Evolutionary conservation across 2,888 invertebrate genomes (phyloP).

Genomic region (Drosophila gaucha): DNA sequence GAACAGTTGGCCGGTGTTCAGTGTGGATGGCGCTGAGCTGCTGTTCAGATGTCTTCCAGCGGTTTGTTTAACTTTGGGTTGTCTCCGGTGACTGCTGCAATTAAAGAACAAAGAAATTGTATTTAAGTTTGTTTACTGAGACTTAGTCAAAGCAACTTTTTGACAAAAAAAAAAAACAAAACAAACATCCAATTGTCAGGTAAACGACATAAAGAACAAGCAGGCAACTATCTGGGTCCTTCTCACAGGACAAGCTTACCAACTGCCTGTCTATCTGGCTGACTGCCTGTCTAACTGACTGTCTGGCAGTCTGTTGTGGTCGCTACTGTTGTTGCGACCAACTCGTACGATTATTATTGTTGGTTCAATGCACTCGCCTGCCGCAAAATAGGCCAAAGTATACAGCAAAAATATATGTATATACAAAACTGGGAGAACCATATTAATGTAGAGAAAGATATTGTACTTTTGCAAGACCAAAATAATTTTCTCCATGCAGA

Average conservation of each 20-base stretch:
- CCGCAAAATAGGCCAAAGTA: conserved; percentile 63
- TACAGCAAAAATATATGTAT: conserved; percentile 23
- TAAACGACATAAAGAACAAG: conserved; percentile 55
- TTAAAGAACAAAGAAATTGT: conserved; percentile 7
- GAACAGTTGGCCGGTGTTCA: conserved; percentile 80
- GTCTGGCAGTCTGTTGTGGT: conserved; percentile 27
- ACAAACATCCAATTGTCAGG: conserved; percentile 27
- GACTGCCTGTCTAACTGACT: conserved; percentile 22
- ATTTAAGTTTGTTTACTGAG: conserved; percentile 29
- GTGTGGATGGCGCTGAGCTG: conserved; percentile 18
- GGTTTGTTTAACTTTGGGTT: background rate
- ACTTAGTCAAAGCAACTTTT: conserved; percentile 14
- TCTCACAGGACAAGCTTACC: conserved; percentile 1
- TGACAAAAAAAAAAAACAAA: conserved; percentile 18
- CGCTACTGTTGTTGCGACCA: conserved; percentile 28
- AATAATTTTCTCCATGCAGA: background rate
- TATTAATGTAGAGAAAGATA: conserved; percentile 9
- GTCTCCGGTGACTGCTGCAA: conserved; percentile 40
- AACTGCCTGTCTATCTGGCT: conserved; percentile 19
- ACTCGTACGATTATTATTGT: conserved; percentile 58
- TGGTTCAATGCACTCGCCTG: conserved; percentile 72
- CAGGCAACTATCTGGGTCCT: conserved; percentile 52
- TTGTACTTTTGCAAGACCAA: background rate
- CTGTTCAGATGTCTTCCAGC: background rate
- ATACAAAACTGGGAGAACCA: conserved; percentile 9